Percentiles rank a stretch among this genome's conserved stretches.
These are phyloP conservation scores for Thamnophis sirtalis DNA, from an alignment of 2,113 vertebrate species.

Conservation along the genomic window DNA sequence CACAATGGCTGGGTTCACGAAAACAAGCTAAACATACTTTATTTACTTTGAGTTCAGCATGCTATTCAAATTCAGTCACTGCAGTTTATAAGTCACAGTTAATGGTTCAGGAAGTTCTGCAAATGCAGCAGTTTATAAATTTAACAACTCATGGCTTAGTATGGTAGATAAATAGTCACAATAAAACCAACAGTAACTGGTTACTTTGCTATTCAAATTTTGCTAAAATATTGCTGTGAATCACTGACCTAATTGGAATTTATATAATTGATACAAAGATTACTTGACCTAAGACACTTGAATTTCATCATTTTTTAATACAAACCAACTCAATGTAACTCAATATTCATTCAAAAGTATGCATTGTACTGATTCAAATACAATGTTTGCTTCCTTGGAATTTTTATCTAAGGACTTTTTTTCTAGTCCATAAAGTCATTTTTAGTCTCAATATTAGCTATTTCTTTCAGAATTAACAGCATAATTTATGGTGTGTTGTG, in stretches of 20 bases:
- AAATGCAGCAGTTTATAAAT: not conserved
- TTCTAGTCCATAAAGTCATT: not conserved
- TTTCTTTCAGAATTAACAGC: not conserved
- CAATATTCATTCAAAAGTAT: not conserved
- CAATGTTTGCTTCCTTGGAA: not conserved
- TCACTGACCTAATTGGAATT: not conserved
- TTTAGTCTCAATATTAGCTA: not conserved
- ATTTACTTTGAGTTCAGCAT: not conserved
- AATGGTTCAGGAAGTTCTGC: not conserved
- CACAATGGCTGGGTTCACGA: not conserved
- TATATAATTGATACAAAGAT: not conserved
- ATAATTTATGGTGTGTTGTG: not conserved
- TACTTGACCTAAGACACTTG: not conserved
- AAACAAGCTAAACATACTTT: not conserved
- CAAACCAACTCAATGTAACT: not conserved
- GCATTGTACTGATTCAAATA: not conserved
- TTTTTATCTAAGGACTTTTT: not conserved
- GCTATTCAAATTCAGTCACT: not conserved
- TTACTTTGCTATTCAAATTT: not conserved
- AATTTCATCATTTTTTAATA: not conserved
- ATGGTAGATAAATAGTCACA: not conserved
- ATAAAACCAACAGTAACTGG: not conserved
- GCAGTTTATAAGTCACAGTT: not conserved
- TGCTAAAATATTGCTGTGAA: not conserved
- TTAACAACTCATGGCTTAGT: not conserved